phyloP scores from a whole-genome alignment of 2,113 vertebrate genomes.

The Tachycineta bicolor region DNA sequence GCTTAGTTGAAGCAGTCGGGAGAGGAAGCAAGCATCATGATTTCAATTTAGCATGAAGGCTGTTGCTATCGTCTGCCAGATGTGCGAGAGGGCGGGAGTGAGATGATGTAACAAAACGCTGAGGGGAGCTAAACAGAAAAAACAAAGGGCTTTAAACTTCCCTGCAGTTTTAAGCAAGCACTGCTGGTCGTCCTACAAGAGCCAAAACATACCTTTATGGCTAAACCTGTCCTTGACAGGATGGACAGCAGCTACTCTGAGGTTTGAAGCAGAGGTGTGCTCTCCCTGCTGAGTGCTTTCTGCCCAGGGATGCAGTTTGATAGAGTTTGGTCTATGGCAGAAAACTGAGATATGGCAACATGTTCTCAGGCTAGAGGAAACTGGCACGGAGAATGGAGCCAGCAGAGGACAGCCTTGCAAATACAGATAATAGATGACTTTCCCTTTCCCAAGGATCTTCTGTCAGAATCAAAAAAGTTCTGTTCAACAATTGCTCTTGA shows the following conservation, averaged over 20 bases:
- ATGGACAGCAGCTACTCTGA: neutral
- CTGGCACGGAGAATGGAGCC: rapidly evolving
- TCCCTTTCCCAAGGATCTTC: neutral
- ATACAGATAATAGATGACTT: neutral
- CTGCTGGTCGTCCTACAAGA: neutral
- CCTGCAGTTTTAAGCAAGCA: neutral
- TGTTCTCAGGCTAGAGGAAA: neutral
- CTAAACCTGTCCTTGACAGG: neutral
- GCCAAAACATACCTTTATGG: neutral
- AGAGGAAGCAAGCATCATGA: neutral
- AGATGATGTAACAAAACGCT: neutral
- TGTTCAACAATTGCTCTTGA: constrained; percentile 10
- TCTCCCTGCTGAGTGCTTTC: neutral
- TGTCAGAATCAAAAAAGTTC: neutral
- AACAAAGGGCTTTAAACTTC: neutral
- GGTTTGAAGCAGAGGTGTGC: neutral
- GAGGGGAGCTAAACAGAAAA: neutral
- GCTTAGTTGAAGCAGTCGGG: constrained; percentile 4
- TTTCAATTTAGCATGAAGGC: neutral
- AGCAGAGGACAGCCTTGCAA: neutral
- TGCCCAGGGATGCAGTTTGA: neutral
- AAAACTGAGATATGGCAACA: neutral
- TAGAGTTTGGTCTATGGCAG: neutral
- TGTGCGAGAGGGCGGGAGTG: neutral
- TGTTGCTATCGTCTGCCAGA: constrained; percentile 24